Evolutionary conservation across 2,113 vertebrate genomes (phyloP).

Genomic region (Thalassarche chlororhynchos): DNA sequence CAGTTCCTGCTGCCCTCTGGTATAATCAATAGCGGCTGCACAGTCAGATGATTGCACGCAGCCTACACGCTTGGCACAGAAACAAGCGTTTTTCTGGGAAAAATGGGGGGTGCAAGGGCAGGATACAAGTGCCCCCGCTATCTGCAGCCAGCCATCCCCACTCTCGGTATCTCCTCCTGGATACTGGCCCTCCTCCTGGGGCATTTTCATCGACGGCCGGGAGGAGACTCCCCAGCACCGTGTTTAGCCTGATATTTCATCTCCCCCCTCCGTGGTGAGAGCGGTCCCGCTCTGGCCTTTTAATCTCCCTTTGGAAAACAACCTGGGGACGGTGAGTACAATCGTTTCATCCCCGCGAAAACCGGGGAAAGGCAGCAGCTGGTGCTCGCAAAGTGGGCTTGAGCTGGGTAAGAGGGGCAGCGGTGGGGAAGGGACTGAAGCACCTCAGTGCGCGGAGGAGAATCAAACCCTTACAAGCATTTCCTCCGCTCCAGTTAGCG

Average conservation of each 20-base stretch:
- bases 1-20: not conserved
- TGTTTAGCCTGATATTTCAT: not conserved
- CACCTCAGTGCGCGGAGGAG: not conserved
- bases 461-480: not conserved
- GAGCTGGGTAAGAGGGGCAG: not conserved
- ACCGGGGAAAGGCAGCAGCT: not conserved
- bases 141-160: not conserved
- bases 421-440: not conserved
- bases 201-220: not conserved
- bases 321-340: not conserved
- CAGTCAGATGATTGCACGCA: not conserved
- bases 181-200: not conserved
- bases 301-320: not conserved
- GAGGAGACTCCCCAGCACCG: fast-evolving
- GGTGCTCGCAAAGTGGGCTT: fast-evolving
- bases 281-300: not conserved
- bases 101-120: not conserved
- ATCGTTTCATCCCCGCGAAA: not conserved
- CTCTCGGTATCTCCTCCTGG: not conserved
- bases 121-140: not conserved
- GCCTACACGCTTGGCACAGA: not conserved
- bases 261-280: not conserved
- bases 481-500: not conserved
- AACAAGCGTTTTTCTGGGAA: not conserved
- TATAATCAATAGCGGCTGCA: not conserved